Base-by-base conservation (phyloP, 2,113 vertebrate species). In the Australoheros scitulus region DNA sequence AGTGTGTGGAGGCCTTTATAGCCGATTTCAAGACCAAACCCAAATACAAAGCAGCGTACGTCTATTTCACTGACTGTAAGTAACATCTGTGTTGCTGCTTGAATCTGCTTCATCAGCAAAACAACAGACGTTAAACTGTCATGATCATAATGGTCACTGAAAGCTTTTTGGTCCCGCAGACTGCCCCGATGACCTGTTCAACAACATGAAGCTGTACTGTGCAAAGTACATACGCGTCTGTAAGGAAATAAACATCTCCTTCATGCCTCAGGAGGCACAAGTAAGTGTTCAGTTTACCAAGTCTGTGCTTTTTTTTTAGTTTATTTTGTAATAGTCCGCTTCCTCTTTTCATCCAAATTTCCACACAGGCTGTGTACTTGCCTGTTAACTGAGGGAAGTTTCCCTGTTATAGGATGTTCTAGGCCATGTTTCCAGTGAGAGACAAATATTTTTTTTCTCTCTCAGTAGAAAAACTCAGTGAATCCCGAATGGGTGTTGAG, bases 41-140 rank as follows among this genome's bases (percentile, higher is more conserved):
- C 87, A 98, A 96, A 91, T 99, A 99, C 84, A 99, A 97, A 95
- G 95, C 97, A 84, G 98, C 98, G 0, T 98, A 98, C 14, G 92
- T 99, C 83, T 99, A 99, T 95, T 99, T 99, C 92, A 99, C 97
- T 64, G 98, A 99, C 93, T 97, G 98, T 99, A 95, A 98, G 98
- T 97, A 81, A 47, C 26, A 26, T 18, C 5, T 0, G 36, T 18
- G 14, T 80, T 18, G 1, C 10, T 1, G 1, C 1, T 75, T 61
- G 32, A 20, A 17, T 77, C 17, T 32, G n/a, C 18, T 10, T 4
- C 18, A 3, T 10, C 26, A 5, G 43, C n/a, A 57, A 72, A 76
- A 17, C 34, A 38, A 77, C 14, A n/a, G 3, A 82, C n/a, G 38
- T 7, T 34, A 55, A 22, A 0, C 15, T 9, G 17, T 32, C 14